Conservation (phyloP, 2,113 vertebrate species). For the Neomonachus schauinslandi region DNA sequence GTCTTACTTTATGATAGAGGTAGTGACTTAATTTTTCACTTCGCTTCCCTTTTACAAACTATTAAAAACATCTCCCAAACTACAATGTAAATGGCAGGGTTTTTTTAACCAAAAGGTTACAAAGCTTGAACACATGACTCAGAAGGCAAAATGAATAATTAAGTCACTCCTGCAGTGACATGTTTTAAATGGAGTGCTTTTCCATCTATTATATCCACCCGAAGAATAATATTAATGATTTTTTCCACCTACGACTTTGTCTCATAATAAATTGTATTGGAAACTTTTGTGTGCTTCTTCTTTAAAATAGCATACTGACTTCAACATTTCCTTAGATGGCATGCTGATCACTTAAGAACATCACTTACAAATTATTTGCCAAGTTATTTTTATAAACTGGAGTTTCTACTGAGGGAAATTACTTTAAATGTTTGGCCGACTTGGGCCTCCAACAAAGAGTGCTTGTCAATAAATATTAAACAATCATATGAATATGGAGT, state of each 20-base stretch:
- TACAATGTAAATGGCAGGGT: background rate
- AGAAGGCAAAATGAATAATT: constrained; percentile 55
- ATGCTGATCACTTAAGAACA: constrained; percentile 65
- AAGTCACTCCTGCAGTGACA: constrained; percentile 60
- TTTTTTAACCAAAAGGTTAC: constrained; percentile 35
- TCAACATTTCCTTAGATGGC: constrained; percentile 67
- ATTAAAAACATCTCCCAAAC: background rate
- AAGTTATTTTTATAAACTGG: constrained; percentile 73
- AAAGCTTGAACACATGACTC: constrained; percentile 47
- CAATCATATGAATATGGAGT: constrained; percentile 73
- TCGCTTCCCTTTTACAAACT: background rate
- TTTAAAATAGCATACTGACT: constrained; percentile 69
- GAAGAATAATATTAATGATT: constrained; percentile 50
- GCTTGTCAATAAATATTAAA: constrained; percentile 81
- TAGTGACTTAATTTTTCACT: background rate
- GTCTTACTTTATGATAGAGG: background rate
- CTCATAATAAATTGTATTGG: constrained; percentile 65
- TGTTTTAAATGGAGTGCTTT: constrained; percentile 61
- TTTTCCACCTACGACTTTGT: constrained; percentile 57
- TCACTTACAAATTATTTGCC: constrained; percentile 65
- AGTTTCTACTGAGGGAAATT: constrained; percentile 64
- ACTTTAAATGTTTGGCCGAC: constrained; percentile 59
- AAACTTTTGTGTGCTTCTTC: constrained; percentile 52
- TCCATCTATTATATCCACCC: constrained; percentile 52
- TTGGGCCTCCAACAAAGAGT: constrained; percentile 59